phyloP scores from a whole-genome alignment of 2,113 vertebrate genomes.

The Stomatorhinus ivindoensis region DNA sequence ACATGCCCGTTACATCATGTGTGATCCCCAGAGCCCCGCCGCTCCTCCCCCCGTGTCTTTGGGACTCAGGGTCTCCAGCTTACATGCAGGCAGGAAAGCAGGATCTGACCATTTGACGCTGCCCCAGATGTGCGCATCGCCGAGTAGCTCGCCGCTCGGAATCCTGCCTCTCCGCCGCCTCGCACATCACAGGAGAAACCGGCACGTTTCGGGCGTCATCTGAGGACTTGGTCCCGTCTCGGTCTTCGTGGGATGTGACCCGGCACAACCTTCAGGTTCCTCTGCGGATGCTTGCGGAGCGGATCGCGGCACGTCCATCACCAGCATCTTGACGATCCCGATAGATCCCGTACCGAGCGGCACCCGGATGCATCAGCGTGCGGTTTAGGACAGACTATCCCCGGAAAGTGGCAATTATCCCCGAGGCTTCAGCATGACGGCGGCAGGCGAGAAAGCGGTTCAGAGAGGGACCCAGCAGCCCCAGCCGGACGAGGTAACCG shows the following conservation, averaged over 20 bases:
- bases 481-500: constrained; percentile 2
- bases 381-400: neutral
- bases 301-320: neutral
- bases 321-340: neutral
- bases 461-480: neutral
- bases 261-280: neutral
- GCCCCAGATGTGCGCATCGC: neutral
- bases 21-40: neutral
- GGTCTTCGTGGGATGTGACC: neutral
- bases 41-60: neutral
- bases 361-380: neutral
- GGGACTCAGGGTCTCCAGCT: neutral
- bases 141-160: neutral
- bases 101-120: neutral
- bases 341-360: neutral
- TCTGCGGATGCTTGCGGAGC: neutral
- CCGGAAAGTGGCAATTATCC: neutral
- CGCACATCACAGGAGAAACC: neutral
- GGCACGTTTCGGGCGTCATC: neutral
- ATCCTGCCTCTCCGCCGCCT: neutral
- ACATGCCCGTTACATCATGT: neutral
- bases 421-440: neutral
- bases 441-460: neutral
- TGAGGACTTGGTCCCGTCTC: neutral
- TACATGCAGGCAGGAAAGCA: neutral